Percentiles rank a stretch among this genome's conserved stretches.
Conservation (phyloP, 92 coral and sea anemone genomes). For the Scolanthus callimorphus region DNA sequence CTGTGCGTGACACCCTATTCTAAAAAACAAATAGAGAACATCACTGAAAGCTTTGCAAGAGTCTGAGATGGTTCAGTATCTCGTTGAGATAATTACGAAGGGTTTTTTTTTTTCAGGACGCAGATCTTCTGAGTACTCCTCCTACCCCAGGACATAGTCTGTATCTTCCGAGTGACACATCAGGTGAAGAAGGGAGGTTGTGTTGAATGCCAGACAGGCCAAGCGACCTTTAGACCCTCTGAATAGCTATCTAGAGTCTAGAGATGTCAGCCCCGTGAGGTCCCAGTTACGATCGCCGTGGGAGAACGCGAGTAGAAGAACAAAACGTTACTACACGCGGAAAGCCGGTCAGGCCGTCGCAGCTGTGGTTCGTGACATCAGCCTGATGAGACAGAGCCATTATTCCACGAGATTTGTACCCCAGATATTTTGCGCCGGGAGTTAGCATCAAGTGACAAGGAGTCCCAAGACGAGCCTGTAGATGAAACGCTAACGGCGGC, state of each 20-base stretch:
- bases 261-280: conserved; percentile 70
- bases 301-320: conserved; percentile 49
- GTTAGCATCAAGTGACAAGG: conserved; percentile 27
- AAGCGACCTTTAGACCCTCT: conserved; percentile 23
- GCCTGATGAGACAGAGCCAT: conserved; percentile 35
- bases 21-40: too few species aligned
- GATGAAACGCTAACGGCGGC: conserved; percentile 60
- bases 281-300: conserved; percentile 49
- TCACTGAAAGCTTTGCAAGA: too few species aligned
- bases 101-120: not conserved
- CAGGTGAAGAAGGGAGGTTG: conserved; percentile 35
- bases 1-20: too few species aligned
- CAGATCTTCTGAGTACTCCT: conserved; percentile 3
- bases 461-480: conserved; percentile 25
- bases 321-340: conserved; percentile 55
- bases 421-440: conserved; percentile 37
- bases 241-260: conserved; percentile 36
- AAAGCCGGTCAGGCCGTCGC: conserved; percentile 62
- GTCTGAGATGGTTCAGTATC: too few species aligned
- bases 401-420: conserved; percentile 47
- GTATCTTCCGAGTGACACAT: conserved; percentile 21
- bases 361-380: conserved; percentile 46
- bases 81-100: too few species aligned
- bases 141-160: conserved; percentile 36
- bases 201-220: conserved; percentile 5